Percentiles rank a stretch among this genome's conserved stretches.
phyloP scores from a whole-genome alignment of 2,113 vertebrate species.

The Ceyx margarethae region DNA sequence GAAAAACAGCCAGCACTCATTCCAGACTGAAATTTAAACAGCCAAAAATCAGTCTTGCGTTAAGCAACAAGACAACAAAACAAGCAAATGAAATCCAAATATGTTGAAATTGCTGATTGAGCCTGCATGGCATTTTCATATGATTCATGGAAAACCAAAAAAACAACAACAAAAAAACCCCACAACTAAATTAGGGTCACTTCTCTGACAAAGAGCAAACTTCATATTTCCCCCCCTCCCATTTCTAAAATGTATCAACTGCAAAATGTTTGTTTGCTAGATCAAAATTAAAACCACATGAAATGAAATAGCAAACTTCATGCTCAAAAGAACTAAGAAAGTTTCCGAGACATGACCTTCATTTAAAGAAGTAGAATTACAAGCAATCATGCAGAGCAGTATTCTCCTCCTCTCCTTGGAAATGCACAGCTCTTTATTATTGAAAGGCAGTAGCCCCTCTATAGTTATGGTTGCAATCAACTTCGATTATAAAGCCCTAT shows the following conservation, averaged over 20 bases:
- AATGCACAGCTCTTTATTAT: slow-evolving; percentile 42
- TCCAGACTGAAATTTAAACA: slow-evolving; percentile 58
- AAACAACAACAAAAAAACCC: not conserved
- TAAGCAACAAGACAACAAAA: slow-evolving; percentile 46
- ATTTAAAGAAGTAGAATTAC: slow-evolving; percentile 53
- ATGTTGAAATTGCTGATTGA: slow-evolving; percentile 43
- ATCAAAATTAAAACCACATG: slow-evolving; percentile 52
- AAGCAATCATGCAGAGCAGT: slow-evolving; percentile 27
- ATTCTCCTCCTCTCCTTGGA: slow-evolving; percentile 47
- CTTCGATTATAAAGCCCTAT: slow-evolving; percentile 55
- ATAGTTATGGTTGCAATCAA: slow-evolving; percentile 53
- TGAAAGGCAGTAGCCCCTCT: slow-evolving; percentile 42
- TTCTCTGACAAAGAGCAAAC: not conserved
- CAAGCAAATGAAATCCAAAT: slow-evolving; percentile 46
- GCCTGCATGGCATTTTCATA: not conserved
- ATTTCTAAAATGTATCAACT: not conserved
- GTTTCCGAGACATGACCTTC: slow-evolving; percentile 10
- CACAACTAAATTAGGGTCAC: not conserved
- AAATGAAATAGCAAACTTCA: slow-evolving; percentile 44
- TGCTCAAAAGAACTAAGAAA: slow-evolving; percentile 20
- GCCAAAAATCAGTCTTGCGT: slow-evolving; percentile 39
- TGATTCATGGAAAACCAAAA: not conserved
- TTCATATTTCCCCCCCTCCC: not conserved
- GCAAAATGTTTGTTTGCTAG: not conserved
- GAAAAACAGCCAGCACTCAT: not conserved